Base-by-base conservation (phyloP, 1,140 invertebrate species). In the Babylonia areolata region DNA sequence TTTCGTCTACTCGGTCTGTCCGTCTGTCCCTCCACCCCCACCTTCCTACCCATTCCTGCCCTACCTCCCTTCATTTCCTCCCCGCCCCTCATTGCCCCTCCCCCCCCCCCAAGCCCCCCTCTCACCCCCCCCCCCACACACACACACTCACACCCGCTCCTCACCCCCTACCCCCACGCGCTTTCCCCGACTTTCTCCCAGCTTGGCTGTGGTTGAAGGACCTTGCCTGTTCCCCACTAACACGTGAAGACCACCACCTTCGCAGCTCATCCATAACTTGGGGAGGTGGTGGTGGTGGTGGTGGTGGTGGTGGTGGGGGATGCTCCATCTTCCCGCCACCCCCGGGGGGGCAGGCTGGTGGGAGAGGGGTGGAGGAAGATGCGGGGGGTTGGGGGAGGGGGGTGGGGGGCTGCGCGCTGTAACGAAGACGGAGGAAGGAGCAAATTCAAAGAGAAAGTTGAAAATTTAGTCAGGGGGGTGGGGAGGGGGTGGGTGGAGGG, bases 361-460 rank as follows among this genome's bases (percentile, higher is more conserved):
- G n/a, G n/a, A n/a, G n/a, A n/a, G n/a, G n/a, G n/a, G n/a, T n/a
- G n/a, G n/a, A n/a, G n/a, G n/a, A n/a, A n/a, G n/a, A n/a, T n/a
- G n/a, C n/a, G n/a, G n/a, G n/a, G n/a, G n/a, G n/a, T n/a, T n/a
- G n/a, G n/a, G n/a, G n/a, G n/a, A n/a, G n/a, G n/a, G n/a, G n/a
- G n/a, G n/a, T n/a, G n/a, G n/a, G n/a, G n/a, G 71, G 33, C 1
- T 1, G 71, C 9, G 5, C 12, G 71, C 71, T 6, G 6, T 73
- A 73, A 73, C 12, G 28, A 73, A 73, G 71, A 73, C 71, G 2
- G 71, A 1, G 35, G 71, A 73, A 11, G 5, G 71, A 73, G 9
- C 71, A 35, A 35, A 73, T 73, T 73, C 71, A 6, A 73, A 73
- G 71, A 35, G 71, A 73, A 73, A 33, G 28, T 73, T 73, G 12